Evolutionary conservation across 2,113 vertebrate species (phyloP).

Genomic region (Indri indri): DNA sequence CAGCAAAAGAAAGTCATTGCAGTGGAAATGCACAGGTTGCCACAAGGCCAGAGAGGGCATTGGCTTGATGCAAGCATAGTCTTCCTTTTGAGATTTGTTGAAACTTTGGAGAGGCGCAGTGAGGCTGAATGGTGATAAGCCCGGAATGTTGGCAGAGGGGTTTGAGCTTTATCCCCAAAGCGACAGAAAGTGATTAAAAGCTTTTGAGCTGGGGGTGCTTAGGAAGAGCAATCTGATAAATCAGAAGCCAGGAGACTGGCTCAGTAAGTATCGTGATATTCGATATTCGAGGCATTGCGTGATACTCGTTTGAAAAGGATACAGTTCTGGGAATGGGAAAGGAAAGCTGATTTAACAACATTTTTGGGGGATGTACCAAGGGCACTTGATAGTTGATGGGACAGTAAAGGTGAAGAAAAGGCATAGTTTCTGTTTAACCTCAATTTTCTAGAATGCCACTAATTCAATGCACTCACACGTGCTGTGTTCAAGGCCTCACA

Average conservation of each 20-base stretch:
- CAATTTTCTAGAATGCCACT: background rate
- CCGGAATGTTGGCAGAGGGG: background rate
- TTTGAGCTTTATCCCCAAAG: background rate
- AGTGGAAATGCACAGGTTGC: background rate
- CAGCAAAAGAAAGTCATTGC: background rate
- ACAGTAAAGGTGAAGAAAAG: background rate
- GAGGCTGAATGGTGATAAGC: background rate
- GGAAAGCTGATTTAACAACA: background rate
- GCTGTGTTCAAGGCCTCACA: background rate
- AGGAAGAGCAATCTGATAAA: background rate
- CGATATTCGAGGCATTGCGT: background rate
- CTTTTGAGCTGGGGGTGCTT: background rate
- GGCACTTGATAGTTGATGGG: background rate
- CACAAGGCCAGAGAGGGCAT: background rate
- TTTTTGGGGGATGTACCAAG: background rate
- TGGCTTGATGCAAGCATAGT: background rate
- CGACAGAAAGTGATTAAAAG: background rate
- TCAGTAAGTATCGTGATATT: background rate
- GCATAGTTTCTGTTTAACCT: background rate
- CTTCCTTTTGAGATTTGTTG: background rate
- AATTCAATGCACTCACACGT: background rate
- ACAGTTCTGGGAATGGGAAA: background rate
- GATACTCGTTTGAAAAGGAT: background rate
- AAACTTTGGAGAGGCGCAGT: background rate
- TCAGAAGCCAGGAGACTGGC: background rate